Conservation (phyloP, 2,888 invertebrate genomes). For the Byasa hedistus region DNA sequence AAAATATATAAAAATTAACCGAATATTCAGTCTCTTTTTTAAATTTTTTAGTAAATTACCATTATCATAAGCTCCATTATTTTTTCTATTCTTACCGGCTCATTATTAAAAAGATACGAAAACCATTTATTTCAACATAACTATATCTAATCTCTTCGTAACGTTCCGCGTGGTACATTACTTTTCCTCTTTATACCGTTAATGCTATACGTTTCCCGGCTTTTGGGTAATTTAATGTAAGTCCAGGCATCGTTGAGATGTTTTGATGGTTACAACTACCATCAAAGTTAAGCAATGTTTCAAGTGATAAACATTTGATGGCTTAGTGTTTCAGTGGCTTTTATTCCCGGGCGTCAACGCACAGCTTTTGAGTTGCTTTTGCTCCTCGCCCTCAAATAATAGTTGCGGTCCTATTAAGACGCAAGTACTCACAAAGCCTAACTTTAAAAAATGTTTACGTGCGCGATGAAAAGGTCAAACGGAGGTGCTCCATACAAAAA, state of each 20-base stretch:
- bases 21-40: too few relatives aligned
- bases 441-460: conserved; percentile 11
- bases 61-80: too few relatives aligned
- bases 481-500: conserved; percentile 5
- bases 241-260: conserved; percentile 9
- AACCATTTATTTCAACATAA: too few relatives aligned
- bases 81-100: too few relatives aligned
- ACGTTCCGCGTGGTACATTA: too few relatives aligned
- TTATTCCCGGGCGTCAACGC: conserved; percentile 12
- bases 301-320: conserved; percentile 14
- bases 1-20: too few relatives aligned
- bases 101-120: too few relatives aligned
- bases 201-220: background rate
- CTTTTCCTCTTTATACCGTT: background rate
- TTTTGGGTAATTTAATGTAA: conserved; percentile 13
- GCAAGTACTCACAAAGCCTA: conserved; percentile 1
- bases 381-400: conserved; percentile 5
- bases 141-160: too few relatives aligned
- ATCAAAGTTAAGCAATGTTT: conserved; percentile 22
- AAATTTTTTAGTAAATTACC: too few relatives aligned
- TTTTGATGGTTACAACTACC: conserved; percentile 22
- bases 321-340: conserved; percentile 17
- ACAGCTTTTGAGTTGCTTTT: conserved; percentile 11
- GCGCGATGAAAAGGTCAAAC: conserved; percentile 8
- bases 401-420: conserved; percentile 17